Percentiles rank a stretch among this genome's conserved stretches.
Evolutionary conservation across 2,888 invertebrate species (phyloP).

Genomic region (Lordiphosa fenestrarum): DNA sequence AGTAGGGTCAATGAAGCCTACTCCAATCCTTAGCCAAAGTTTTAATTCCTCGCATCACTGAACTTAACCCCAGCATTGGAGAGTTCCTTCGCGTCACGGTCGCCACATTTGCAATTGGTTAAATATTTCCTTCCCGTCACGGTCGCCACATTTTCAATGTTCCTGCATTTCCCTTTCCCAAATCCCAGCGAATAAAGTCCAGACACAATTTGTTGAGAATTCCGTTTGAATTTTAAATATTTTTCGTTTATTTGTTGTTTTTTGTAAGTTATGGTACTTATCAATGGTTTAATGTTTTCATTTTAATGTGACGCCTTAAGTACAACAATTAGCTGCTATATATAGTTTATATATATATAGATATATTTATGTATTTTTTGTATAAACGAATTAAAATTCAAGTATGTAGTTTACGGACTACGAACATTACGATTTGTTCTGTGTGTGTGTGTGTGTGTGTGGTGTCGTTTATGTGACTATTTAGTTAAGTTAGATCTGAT

Average conservation of each 20-base stretch:
- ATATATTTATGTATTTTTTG: conserved; percentile 33
- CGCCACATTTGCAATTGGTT: too few species aligned
- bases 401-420: conserved; percentile 39
- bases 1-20: too few species aligned
- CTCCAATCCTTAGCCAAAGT: too few species aligned
- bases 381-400: conserved; percentile 68
- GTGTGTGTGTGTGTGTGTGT: conserved; percentile 36
- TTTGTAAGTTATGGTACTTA: conserved; percentile 12
- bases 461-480: conserved; percentile 39
- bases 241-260: conserved; percentile 58
- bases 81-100: too few species aligned
- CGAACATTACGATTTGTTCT: conserved; percentile 41
- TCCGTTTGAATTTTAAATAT: conserved; percentile 61
- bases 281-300: conserved; percentile 7
- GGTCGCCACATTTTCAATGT: too few species aligned
- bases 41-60: too few species aligned
- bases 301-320: conserved; percentile 63
- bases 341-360: conserved; percentile 22
- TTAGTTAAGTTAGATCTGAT: conserved; percentile 23
- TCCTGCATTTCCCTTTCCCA: too few species aligned
- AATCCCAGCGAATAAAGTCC: too few species aligned
- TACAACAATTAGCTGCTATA: conserved; percentile 68
- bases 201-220: conserved; percentile 2
- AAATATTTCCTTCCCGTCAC: too few species aligned
- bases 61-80: too few species aligned